These are phyloP conservation scores for Dicentrarchus labrax DNA, from an alignment of 2,113 vertebrate species.

Conservation along the genomic window DNA sequence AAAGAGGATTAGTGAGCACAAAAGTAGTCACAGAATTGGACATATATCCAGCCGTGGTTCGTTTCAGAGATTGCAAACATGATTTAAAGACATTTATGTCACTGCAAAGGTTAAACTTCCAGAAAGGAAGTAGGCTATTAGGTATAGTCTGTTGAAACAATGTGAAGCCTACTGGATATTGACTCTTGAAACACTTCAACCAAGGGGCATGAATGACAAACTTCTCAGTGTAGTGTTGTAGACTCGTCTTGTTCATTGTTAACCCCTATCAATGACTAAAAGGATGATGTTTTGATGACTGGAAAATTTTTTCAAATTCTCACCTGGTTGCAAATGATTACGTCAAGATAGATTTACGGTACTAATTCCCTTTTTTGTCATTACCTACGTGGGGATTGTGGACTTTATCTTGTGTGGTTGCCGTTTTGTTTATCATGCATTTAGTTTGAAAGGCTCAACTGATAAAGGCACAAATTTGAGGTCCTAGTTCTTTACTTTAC, in stretches of 20 bases:
- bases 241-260: conserved; percentile 9
- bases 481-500: neutral
- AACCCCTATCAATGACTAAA: conserved; percentile 40
- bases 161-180: neutral
- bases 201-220: neutral
- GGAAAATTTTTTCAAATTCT: neutral
- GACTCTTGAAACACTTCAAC: conserved; percentile 27
- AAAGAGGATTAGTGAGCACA: conserved; percentile 24
- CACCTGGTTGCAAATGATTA: neutral
- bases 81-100: conserved; percentile 18
- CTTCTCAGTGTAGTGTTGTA: no score
- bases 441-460: neutral
- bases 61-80: conserved; percentile 9
- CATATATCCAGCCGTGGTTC: conserved; percentile 19
- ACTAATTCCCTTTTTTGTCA: neutral
- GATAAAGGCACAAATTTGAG: neutral
- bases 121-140: conserved; percentile 23
- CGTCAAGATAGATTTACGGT: neutral
- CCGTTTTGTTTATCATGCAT: neutral
- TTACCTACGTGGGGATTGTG: no score
- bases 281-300: neutral
- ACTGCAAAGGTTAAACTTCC: conserved; percentile 9
- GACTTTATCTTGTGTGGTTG: neutral
- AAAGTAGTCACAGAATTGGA: conserved; percentile 8
- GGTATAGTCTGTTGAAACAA: conserved; percentile 2